phyloP scores from a whole-genome alignment of 2,113 vertebrate species.

The Tonatia bakeri region DNA sequence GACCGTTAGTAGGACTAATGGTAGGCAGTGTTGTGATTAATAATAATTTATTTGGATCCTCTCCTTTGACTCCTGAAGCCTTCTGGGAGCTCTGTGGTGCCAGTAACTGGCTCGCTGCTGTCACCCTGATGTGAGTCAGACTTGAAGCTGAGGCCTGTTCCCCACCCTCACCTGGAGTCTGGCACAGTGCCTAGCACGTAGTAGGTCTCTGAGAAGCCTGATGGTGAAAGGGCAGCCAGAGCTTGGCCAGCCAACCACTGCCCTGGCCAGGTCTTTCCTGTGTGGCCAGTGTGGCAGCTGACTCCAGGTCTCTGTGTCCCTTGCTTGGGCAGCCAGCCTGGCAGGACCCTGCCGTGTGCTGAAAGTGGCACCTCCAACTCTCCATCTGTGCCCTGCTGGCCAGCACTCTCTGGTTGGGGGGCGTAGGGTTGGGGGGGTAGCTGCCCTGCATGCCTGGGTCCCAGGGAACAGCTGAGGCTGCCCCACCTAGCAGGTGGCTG shows the following conservation, averaged over 20 bases:
- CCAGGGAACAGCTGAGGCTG: background rate
- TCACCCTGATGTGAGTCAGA: background rate
- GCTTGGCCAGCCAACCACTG: background rate
- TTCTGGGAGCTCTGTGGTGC: background rate
- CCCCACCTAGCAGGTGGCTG: background rate
- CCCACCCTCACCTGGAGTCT: background rate
- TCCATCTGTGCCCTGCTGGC: background rate
- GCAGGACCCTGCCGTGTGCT: background rate
- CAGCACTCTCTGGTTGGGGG: background rate
- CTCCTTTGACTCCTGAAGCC: background rate
- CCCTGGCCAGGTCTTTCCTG: background rate
- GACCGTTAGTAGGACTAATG: background rate
- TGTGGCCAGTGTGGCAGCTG: background rate
- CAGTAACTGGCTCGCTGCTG: background rate
- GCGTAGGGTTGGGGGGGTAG: background rate
- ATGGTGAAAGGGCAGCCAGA: background rate
- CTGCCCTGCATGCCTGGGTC: background rate
- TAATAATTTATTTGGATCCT: background rate
- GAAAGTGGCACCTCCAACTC: fast-evolving
- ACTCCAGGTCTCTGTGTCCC: background rate
- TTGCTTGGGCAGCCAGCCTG: background rate
- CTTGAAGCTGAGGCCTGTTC: background rate
- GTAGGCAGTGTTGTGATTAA: background rate
- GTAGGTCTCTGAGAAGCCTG: background rate
- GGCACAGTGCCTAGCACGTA: background rate